phyloP scores from a whole-genome alignment of 2,113 vertebrate genomes.

The Antechinus flavipes region DNA sequence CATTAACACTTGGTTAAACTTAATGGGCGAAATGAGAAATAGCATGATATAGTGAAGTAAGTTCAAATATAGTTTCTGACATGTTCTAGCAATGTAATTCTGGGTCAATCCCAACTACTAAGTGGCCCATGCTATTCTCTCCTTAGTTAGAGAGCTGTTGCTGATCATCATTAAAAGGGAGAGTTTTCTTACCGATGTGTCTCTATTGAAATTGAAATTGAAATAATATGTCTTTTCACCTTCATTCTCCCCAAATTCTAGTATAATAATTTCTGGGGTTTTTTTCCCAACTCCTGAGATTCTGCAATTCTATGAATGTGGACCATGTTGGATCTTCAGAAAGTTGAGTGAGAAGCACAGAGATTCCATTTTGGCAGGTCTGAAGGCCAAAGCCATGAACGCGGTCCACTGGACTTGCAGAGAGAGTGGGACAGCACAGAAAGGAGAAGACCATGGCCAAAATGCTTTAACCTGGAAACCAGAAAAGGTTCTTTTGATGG shows the following conservation, averaged over 20 bases:
- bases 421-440: not conserved
- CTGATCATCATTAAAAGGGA: not conserved
- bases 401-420: not conserved
- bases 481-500: not conserved
- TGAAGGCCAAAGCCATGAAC: not conserved
- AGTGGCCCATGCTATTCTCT: not conserved
- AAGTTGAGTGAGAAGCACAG: not conserved
- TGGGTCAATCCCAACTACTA: not conserved
- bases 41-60: not conserved
- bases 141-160: not conserved
- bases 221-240: not conserved
- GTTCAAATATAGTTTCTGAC: not conserved
- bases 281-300: not conserved
- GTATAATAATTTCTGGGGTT: not conserved
- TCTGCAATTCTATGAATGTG: not conserved
- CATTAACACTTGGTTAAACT: not conserved
- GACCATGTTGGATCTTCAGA: not conserved
- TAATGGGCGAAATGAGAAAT: not conserved
- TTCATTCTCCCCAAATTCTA: not conserved
- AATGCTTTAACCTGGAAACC: not conserved
- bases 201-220: not conserved
- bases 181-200: not conserved
- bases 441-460: not conserved
- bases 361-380: not conserved
- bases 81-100: not conserved